Base-by-base conservation (phyloP, 2,113 vertebrate species). In the Protomyctophum bolini region DNA sequence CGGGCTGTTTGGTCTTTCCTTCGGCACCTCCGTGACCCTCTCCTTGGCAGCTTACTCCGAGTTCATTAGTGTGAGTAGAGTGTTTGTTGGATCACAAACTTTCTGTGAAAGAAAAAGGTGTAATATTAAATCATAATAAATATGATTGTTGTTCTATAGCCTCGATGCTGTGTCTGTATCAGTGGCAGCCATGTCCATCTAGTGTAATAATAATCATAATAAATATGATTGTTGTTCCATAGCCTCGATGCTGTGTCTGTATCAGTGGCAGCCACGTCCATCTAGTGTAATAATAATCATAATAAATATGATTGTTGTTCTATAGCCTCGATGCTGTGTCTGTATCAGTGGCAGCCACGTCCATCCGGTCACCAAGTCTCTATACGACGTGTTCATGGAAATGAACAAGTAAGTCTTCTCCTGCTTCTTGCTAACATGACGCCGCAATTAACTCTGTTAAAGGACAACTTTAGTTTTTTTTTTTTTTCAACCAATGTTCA, bases 1-100 rank as follows among this genome's bases (percentile, higher is more conserved):
- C 4, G 93, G 87, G 14, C 21, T 93, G 3, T 56, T 91, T 0
- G 91, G 92, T 0, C 81, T 93, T 3, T 93, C 82, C 11, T 63
- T 93, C 0, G 92, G 92, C 10, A 8, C 74, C 0, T 3, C 58
- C 0, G 1, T 91, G 7, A 7, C 83, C 41, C 8, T 90, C 1
- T 3, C 0, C 1, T n/a, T 93, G 80, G 85, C 85, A 2, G 48
- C 80, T 0, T 63, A 83, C 63, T 87, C 88, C 68, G 46, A 15
- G 15, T 0, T 54, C 1, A 14, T 87, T 48, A 72, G 86, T 66
- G 92, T 87, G 66, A 82, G 85, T 68, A 60, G 2, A 33, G 33
- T 41, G 4, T 41, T 41, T 41, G 33, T 41, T 41, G 33, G 33
- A 41, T 41, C 33, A 41, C 33, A 41, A 41, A 41, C 33, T 41